Conservation (phyloP, 1,140 invertebrate genomes). For the Pemphigus obesinymphae region DNA sequence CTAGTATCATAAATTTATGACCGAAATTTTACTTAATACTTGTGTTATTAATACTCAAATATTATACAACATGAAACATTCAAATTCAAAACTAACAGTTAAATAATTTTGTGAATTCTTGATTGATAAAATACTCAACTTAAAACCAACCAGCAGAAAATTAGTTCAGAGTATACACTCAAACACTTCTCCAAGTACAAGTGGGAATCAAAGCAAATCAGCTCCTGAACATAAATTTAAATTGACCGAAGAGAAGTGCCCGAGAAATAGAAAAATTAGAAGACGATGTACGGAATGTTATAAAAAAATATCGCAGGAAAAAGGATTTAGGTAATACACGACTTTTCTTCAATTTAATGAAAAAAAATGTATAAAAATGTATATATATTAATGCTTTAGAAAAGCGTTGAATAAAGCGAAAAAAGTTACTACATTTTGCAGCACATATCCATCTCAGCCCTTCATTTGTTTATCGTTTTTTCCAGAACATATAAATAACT, state of each 20-base stretch:
- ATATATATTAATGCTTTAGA: not conserved
- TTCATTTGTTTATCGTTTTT: not conserved
- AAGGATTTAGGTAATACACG: not conserved
- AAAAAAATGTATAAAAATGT: not conserved
- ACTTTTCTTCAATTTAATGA: too few relatives aligned
- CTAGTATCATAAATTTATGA: too few relatives aligned
- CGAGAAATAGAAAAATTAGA: slow-evolving; percentile 1
- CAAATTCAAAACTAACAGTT: not conserved
- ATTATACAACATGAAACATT: not conserved
- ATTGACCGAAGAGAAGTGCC: not conserved
- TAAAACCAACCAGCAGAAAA: not conserved
- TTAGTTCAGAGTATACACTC: not conserved
- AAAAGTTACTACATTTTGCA: not conserved
- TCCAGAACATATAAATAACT: not conserved
- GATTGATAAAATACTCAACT: not conserved
- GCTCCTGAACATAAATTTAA: not conserved
- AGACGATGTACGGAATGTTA: not conserved
- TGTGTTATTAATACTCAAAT: not conserved
- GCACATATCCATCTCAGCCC: not conserved
- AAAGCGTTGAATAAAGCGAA: not conserved
- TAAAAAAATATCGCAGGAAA: not conserved
- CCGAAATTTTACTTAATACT: slow-evolving; percentile 11
- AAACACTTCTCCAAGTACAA: not conserved
- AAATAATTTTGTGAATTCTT: slow-evolving; percentile 5
- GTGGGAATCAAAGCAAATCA: not conserved